Percentiles rank a stretch among this genome's conserved stretches.
These are phyloP conservation scores for Petrolisthes manimaculis DNA, from an alignment of 2,888 invertebrate genomes.

Conservation along the genomic window DNA sequence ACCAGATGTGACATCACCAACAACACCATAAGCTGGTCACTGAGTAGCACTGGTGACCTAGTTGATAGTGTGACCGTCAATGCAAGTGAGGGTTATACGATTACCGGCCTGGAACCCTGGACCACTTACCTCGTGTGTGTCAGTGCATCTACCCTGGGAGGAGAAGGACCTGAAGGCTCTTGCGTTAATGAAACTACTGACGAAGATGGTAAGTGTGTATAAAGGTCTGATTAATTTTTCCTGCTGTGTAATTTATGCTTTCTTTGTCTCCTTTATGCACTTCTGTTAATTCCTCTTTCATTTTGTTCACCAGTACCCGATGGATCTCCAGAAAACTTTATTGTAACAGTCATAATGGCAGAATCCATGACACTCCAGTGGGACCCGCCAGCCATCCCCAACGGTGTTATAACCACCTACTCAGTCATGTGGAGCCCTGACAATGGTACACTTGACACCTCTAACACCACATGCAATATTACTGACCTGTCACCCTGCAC, in stretches of 20 bases:
- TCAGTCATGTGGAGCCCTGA: neutral
- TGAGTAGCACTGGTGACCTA: neutral
- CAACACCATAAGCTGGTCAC: neutral
- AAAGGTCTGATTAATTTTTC: too few species aligned
- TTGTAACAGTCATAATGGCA: neutral
- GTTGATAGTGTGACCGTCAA: neutral
- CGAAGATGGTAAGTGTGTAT: neutral
- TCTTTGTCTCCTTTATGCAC: neutral
- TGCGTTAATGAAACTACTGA: neutral
- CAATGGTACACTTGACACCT: neutral
- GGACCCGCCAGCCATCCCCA: neutral
- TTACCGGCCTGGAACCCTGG: constrained; percentile 6
- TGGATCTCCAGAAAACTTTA: neutral
- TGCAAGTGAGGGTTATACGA: neutral
- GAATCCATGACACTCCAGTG: neutral
- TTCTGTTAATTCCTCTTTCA: neutral
- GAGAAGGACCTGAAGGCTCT: neutral
- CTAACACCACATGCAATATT: neutral
- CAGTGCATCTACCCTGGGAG: neutral
- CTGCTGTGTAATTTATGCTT: neutral
- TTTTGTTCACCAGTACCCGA: neutral
- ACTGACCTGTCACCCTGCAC: neutral
- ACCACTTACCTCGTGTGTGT: constrained; percentile 5
- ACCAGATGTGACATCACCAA: neutral
- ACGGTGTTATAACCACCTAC: neutral